A percentile compares a stretch with the other conserved stretches of the same genome.
These are phyloP conservation scores for Dipodomys merriami DNA, from an alignment of 2,113 vertebrate species.

Conservation along the genomic window DNA sequence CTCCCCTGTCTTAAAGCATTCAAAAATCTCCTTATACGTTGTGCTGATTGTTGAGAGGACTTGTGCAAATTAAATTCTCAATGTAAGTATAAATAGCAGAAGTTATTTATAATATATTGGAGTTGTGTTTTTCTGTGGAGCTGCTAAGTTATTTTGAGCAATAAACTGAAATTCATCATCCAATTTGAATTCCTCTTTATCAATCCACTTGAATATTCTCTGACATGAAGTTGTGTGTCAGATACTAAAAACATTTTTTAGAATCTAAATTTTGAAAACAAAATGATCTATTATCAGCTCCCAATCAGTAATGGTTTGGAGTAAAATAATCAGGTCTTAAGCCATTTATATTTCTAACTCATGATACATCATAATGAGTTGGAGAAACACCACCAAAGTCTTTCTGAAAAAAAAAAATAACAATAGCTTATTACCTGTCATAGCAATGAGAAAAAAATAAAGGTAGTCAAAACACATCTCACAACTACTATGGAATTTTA, in stretches of 20 bases:
- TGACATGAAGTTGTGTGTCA: not conserved
- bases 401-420: not conserved
- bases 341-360: not conserved
- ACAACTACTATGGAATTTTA: not conserved
- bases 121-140: not conserved
- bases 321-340: not conserved
- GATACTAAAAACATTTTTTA: not conserved
- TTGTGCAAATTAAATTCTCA: constrained; percentile 11
- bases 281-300: not conserved
- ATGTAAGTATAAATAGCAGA: not conserved
- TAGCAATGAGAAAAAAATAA: not conserved
- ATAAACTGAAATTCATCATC: not conserved
- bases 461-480: not conserved
- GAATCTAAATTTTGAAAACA: not conserved
- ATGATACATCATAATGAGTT: not conserved
- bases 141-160: not conserved
- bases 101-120: not conserved
- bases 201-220: not conserved
- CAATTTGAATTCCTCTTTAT: not conserved
- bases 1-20: not conserved
- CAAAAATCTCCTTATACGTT: not conserved
- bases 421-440: not conserved
- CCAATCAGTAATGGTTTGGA: not conserved
- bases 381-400: not conserved
- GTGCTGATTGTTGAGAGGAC: not conserved